A percentile compares a stretch with the other conserved stretches of the same genome.
phyloP scores from a whole-genome alignment of 1,140 invertebrate genomes.

The Diachasma alloeum region DNA sequence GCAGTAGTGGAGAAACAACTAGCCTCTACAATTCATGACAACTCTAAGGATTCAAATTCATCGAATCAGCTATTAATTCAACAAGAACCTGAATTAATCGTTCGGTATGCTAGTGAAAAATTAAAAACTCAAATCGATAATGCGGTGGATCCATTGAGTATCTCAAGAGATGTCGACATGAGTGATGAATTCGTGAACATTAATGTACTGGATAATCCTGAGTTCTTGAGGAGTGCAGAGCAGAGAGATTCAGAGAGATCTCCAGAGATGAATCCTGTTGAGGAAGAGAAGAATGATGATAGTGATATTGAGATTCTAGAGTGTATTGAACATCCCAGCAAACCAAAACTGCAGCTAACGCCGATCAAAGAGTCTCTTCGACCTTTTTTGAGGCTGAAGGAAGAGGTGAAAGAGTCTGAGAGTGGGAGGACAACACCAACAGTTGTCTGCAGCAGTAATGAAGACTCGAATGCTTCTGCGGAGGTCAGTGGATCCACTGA shows the following conservation, averaged over 20 bases:
- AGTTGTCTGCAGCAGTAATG: conserved; percentile 14
- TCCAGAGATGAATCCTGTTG: neutral
- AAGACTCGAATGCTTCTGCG: conserved; percentile 15
- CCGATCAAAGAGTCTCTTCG: neutral
- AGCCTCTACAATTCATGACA: neutral
- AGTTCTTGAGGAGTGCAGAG: conserved; percentile 39
- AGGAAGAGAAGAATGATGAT: conserved; percentile 41
- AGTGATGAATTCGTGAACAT: conserved; percentile 51
- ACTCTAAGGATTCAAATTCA: neutral
- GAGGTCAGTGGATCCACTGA: neutral
- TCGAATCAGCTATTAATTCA: neutral
- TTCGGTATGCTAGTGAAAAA: conserved; percentile 15
- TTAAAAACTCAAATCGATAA: conserved; percentile 1
- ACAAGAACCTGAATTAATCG: conserved; percentile 21
- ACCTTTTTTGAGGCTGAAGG: neutral
- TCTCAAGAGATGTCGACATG: conserved; percentile 17
- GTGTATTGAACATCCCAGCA: conserved; percentile 41
- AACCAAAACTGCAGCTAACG: neutral
- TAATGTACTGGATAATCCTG: conserved; percentile 52
- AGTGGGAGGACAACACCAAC: neutral
- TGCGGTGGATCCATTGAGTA: conserved; percentile 25
- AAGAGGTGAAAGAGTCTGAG: neutral
- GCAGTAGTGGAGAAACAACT: neutral
- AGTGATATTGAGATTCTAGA: conserved; percentile 59
- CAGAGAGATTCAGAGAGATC: neutral